Base-by-base conservation (phyloP, 2,797 vertebrate species). In the Sternarchorhynchus goeldii region DNA sequence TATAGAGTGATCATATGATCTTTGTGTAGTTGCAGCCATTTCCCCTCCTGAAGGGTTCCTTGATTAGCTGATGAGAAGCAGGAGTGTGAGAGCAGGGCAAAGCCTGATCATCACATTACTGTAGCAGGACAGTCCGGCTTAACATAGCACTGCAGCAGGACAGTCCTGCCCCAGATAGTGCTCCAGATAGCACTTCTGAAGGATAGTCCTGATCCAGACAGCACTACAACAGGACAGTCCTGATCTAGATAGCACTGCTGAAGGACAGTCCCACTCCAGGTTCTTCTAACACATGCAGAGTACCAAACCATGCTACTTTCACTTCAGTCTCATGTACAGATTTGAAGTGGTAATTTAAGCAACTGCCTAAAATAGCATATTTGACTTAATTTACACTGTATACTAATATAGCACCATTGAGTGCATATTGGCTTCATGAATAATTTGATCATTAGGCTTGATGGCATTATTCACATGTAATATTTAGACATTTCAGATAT, bases 401-500 rank as follows among this genome's bases (percentile, higher is more conserved):
- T 31, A 71, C 12, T 62, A 70, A 12, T 64, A 50, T 36, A 32
- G 39, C 75, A 53, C 56, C 75, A 36, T 10, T 50, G 58, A 45
- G 56, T 12, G 8, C 10, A 56, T 29, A 56, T 78, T 36, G n/a
- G 59, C 62, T 70, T 77, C 53, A 45, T 66, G n/a, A 45, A 41
- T 36, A 66, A n/a, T n/a, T 39, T n/a, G 66, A 68, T 53, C 17
- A 71, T 77, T 45, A 71, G 64, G 32, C 21, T 56, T 32, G 59
- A 53, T 77, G 58, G 58, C 45, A 39, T 63, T 41, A 39, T 72
- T 78, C 58, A 71, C 56, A 45, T 39, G 58, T 68, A 63, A 71
- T 69, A 3, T 70, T 31, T 8, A 20, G 21, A 60, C 8, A 8
- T 21, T 21, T 60, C 29, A 56, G 67, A n/a, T 16, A 32, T 56